Conservation (phyloP, 2,113 vertebrate species). For the Accipiter virgatus region DNA sequence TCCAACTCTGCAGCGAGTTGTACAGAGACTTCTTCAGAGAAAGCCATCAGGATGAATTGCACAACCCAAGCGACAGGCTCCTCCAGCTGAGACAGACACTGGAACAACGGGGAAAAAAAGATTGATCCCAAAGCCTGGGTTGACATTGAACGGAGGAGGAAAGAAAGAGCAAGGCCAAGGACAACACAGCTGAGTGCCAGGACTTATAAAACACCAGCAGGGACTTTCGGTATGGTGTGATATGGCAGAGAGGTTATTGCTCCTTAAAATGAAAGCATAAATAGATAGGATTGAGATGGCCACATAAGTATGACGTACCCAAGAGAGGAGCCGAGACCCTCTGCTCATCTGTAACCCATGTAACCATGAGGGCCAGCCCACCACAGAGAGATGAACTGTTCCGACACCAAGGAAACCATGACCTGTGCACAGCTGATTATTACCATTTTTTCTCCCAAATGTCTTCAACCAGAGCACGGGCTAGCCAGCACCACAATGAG, state of each 20-base stretch:
- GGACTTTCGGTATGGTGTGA: not conserved
- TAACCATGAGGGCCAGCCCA: not conserved
- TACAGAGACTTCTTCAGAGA: not conserved
- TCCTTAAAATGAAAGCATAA: not conserved
- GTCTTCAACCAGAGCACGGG: not conserved
- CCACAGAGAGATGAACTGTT: not conserved
- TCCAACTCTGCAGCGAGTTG: not conserved
- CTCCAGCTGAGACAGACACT: not conserved
- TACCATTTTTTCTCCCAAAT: not conserved
- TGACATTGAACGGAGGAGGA: not conserved
- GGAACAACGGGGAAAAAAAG: not conserved
- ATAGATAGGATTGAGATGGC: not conserved
- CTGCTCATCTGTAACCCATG: not conserved
- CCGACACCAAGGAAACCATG: rapidly evolving
- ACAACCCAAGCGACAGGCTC: not conserved
- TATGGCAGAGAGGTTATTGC: not conserved
- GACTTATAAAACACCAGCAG: not conserved
- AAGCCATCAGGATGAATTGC: not conserved
- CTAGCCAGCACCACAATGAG: not conserved
- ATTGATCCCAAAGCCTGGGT: not conserved
- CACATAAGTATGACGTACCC: rapidly evolving
- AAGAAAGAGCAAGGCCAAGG: not conserved
- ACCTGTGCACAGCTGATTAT: not conserved
- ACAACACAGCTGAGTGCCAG: not conserved
- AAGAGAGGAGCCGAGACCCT: not conserved